These are phyloP conservation scores for Seira sanloemensis DNA, from an alignment of 2,888 invertebrate species.

Conservation along the genomic window DNA sequence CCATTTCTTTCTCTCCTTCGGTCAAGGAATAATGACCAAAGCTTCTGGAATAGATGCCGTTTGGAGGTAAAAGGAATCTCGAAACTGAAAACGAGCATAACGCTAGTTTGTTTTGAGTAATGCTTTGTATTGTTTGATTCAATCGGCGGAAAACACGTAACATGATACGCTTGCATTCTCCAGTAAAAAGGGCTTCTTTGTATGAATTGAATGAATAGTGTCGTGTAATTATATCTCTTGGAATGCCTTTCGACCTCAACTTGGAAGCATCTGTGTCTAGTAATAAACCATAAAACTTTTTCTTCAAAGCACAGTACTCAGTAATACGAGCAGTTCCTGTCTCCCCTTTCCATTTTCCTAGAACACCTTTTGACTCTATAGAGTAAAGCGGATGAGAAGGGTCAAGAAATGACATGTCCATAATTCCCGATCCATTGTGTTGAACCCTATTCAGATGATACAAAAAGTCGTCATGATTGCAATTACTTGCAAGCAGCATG, in stretches of 20 bases:
- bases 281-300: background rate
- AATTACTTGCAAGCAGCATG: background rate
- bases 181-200: background rate
- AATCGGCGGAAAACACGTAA: background rate
- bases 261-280: background rate
- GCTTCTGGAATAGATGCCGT: background rate
- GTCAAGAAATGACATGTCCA: slow-evolving; percentile 14
- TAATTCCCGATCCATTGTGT: background rate
- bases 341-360: background rate
- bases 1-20: background rate
- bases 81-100: background rate
- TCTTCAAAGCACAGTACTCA: background rate
- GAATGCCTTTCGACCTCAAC: background rate
- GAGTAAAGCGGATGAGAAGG: background rate
- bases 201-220: background rate
- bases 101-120: background rate
- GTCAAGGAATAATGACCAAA: background rate
- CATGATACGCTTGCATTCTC: background rate
- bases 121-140: background rate
- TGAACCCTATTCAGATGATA: background rate
- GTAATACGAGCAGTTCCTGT: background rate
- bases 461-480: background rate
- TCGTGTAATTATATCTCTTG: background rate
- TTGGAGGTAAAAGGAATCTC: background rate
- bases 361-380: background rate